phyloP scores from a whole-genome alignment of 2,113 vertebrate genomes.

The Turnix velox region DNA sequence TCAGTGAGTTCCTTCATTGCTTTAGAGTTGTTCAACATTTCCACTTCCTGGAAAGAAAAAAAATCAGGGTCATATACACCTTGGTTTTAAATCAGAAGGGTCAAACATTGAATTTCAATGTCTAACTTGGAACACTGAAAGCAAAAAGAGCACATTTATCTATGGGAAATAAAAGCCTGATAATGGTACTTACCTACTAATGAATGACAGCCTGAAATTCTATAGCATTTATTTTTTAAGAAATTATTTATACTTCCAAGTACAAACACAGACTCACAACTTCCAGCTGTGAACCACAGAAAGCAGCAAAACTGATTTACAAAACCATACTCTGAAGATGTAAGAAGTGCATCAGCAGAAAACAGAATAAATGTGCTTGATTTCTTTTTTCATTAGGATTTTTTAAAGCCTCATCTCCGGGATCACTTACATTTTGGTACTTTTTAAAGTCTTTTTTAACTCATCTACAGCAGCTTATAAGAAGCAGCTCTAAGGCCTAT shows the following conservation, averaged over 20 bases:
- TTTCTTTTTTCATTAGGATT: neutral
- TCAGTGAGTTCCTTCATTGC: conserved; percentile 88
- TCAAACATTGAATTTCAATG: neutral
- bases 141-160: neutral
- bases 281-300: neutral
- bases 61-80: neutral
- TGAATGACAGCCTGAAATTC: neutral
- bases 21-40: conserved; percentile 80
- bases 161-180: neutral
- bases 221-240: neutral
- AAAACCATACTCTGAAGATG: neutral
- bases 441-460: neutral
- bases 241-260: neutral
- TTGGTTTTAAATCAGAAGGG: neutral
- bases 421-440: neutral
- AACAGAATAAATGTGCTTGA: neutral
- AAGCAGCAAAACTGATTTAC: neutral
- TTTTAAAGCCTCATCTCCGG: too few species aligned
- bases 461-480: neutral
- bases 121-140: neutral
- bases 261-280: neutral
- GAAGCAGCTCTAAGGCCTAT: neutral
- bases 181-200: neutral
- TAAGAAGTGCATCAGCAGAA: neutral
- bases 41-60: conserved; percentile 81